Base-by-base conservation (phyloP, 1,140 invertebrate genomes). In the Lethrus apterus region DNA sequence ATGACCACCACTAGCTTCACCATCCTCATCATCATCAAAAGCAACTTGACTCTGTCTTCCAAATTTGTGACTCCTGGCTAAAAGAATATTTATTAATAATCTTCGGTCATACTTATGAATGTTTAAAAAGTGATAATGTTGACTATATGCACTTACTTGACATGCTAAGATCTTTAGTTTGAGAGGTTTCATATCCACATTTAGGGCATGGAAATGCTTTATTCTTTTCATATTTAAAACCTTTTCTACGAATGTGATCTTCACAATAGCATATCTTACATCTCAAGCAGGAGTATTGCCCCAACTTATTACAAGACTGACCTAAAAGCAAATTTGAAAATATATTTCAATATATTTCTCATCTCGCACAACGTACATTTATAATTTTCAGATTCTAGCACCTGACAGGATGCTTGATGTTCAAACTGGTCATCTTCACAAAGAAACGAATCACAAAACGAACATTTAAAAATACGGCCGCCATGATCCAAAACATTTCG, bases 401-500 rank as follows among this genome's bases (percentile, higher is more conserved):
- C 85, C 74, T 95, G 93, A 66, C 93, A 98, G 1, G 89, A 94
- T 5, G 93, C 93, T 73, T 98, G 93, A 71, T 98, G 93, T 65
- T 98, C 93, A 76, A 98, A 97, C 69, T 98, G 93, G 70, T 98
- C 93, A 72, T 98, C 93, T 71, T 98, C 93, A 71, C 93, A 98
- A 0, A 98, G 74, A 63, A 86, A 93, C 42, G 81, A 86, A 57
- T 81, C 70, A 64, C 93, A 97, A 68, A 92, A 97, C 33, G 87
- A 91, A 67, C 93, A 98, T 54, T 81, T 81, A 64, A 93, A 97
- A 51, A 97, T 86, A 38, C 93, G 76, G 2, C 84, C 87, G 54
- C 93, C 93, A 66, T 97, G 93, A 65, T 93, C 89, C 90, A 91
- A 96, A 9, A 96, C 90, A 11, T 84, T 79, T 62, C 89, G 72